Evolutionary conservation across 2,113 vertebrate genomes (phyloP).

Genomic region (Eurypyga helias): DNA sequence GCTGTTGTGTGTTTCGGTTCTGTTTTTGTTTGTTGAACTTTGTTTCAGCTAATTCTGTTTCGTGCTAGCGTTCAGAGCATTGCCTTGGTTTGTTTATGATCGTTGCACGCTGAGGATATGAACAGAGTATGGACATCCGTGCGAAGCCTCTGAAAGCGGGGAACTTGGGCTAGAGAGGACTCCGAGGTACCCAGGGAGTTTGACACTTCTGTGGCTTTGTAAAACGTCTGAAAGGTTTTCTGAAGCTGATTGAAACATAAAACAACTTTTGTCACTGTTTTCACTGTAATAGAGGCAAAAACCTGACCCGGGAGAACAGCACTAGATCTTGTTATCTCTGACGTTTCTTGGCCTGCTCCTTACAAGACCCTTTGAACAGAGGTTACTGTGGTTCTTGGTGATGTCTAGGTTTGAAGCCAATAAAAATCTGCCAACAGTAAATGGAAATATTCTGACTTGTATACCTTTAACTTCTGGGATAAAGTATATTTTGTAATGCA

Average conservation of each 20-base stretch:
- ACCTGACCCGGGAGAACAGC: neutral
- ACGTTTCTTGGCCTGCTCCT: neutral
- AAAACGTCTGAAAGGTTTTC: neutral
- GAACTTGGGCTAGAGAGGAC: neutral
- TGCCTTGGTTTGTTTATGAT: neutral
- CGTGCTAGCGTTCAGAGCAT: neutral
- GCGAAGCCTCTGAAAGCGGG: neutral
- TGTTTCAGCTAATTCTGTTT: neutral
- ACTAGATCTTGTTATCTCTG: neutral
- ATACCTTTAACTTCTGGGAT: neutral
- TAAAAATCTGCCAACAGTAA: neutral
- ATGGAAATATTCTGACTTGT: neutral
- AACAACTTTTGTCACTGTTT: neutral
- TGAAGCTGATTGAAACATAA: neutral
- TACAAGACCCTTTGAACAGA: neutral
- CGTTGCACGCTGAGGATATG: fast-evolving
- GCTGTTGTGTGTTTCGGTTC: neutral
- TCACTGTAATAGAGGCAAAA: neutral
- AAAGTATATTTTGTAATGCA: neutral
- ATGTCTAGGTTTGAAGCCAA: neutral
- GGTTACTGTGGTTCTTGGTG: neutral
- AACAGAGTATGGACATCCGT: neutral
- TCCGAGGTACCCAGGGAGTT: neutral
- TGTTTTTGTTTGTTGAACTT: conserved; percentile 33
- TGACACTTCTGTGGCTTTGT: neutral